Conservation (phyloP, 2,113 vertebrate species). For the Oenanthe oenanthe region DNA sequence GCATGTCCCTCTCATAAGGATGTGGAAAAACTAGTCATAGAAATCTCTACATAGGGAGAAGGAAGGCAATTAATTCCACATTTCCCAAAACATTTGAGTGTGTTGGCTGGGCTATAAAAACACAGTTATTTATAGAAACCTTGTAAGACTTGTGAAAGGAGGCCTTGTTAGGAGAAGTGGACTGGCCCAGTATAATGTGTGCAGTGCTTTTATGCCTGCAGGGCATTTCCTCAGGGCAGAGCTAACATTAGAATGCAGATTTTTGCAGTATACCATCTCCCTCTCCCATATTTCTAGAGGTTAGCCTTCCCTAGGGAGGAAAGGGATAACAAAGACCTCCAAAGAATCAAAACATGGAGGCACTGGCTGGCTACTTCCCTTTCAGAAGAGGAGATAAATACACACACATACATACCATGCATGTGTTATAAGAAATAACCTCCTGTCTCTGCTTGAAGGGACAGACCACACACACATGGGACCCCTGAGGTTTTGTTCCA, state of each 20-base stretch:
- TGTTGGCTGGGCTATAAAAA: conserved; percentile 36
- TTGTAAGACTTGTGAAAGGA: conserved; percentile 26
- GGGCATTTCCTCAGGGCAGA: conserved; percentile 51
- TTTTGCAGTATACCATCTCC: neutral
- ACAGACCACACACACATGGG: fast-evolving
- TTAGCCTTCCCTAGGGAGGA: neutral
- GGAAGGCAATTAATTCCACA: conserved; percentile 43
- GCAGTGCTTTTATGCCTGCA: conserved; percentile 29
- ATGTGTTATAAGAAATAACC: neutral
- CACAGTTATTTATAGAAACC: conserved; percentile 47
- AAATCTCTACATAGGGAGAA: neutral
- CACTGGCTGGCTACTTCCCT: neutral
- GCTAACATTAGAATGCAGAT: neutral
- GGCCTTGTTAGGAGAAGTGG: conserved; percentile 28
- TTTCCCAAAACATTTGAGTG: conserved; percentile 31
- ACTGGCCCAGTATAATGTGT: neutral
- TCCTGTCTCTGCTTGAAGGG: neutral
- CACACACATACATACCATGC: fast-evolving
- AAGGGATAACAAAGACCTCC: neutral
- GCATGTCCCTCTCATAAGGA: neutral
- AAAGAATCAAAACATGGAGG: neutral
- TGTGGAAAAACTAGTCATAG: neutral
- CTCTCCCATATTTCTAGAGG: neutral
- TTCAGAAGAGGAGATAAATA: neutral
- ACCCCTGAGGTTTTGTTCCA: neutral